Evolutionary conservation across 2,113 vertebrate genomes (phyloP), one percentile per base, ranked within the genome.

Genomic region (Puffinus mauretanicus): DNA sequence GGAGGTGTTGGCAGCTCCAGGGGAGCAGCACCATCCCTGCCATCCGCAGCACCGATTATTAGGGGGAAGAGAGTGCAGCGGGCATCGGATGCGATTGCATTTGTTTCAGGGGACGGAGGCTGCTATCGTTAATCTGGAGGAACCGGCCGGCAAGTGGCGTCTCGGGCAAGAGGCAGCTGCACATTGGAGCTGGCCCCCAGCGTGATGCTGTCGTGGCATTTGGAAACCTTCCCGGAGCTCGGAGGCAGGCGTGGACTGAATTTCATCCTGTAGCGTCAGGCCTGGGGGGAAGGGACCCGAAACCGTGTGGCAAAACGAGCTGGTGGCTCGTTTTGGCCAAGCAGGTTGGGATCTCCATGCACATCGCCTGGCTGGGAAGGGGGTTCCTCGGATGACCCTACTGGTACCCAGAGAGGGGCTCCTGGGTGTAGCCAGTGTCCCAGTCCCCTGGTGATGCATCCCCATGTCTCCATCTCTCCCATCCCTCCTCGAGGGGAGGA

Each of bases 191-290:
- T 47, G 69, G 38, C 18, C 66, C 40, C 55, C 49, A 51, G 38
- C 2, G 0, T 36, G 65, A 72, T 0, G 5, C 46, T 42, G 25
- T 34, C 5, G 2, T 38, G 17, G 7, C 10, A 2, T 61, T 64
- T 80, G 76, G 82, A 58, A 70, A n/a, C 10, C 51, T 75, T 52
- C 44, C 20, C 3, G 2, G n/a, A n/a, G 18, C 25, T 64, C 0
- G 1, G 21, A 57, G 67, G 32, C 42, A 62, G 47, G 40, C 18
- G 0, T 0, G 2, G 60, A 6, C 30, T 36, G 54, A 38, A 61
- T 64, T 67, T 64, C 69, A 46, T 57, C 69, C 34, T 36, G 34
- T 29, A 60, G 40, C 7, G 0, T 38, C 49, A 65, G 44, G 44
- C 29, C 16, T 30, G 30, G 19, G 10, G 10, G 16, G 51, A 67